A percentile compares a stretch with the other conserved stretches of the same genome.
Conservation (phyloP, 2,888 invertebrate species). For the Luperina testacea region DNA sequence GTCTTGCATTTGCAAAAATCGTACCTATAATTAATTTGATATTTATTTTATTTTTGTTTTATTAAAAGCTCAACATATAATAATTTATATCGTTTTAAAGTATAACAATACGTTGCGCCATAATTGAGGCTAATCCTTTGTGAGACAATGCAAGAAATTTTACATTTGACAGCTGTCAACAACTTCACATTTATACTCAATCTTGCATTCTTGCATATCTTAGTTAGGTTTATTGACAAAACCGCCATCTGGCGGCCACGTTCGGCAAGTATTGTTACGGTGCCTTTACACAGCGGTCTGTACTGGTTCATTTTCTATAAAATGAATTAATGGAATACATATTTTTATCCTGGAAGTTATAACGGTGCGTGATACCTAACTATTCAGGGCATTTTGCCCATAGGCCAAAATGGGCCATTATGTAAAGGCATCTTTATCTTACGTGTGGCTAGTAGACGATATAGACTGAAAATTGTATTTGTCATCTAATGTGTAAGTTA, state of each 20-base stretch:
- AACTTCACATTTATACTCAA: slow-evolving; percentile 23
- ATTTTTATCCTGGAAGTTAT: neutral
- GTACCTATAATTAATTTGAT: neutral
- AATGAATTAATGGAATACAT: slow-evolving; percentile 9
- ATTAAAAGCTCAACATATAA: slow-evolving; percentile 12
- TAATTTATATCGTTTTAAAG: slow-evolving; percentile 34
- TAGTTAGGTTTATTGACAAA: slow-evolving; percentile 53
- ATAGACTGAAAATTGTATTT: slow-evolving; percentile 77
- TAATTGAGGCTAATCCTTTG: slow-evolving; percentile 51
- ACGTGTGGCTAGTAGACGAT: slow-evolving; percentile 69
- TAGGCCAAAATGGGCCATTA: slow-evolving; percentile 23
- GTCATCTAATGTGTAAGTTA: slow-evolving; percentile 75
- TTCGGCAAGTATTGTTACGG: slow-evolving; percentile 49
- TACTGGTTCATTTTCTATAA: slow-evolving; percentile 10
- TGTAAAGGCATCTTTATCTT: slow-evolving; percentile 42
- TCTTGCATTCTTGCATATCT: slow-evolving; percentile 57
- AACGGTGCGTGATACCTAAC: neutral
- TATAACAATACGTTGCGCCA: slow-evolving; percentile 47
- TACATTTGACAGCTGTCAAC: slow-evolving; percentile 11
- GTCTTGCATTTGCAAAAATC: slow-evolving; percentile 2
- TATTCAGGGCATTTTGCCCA: neutral
- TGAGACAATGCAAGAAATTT: slow-evolving; percentile 39
- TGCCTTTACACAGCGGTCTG: slow-evolving; percentile 20
- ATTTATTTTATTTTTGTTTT: slow-evolving; percentile 19
- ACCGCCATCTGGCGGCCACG: slow-evolving; percentile 52